Percentiles rank a stretch among this genome's conserved stretches.
Conservation (phyloP, 2,113 vertebrate species). For the Lepisosteus osseus region DNA sequence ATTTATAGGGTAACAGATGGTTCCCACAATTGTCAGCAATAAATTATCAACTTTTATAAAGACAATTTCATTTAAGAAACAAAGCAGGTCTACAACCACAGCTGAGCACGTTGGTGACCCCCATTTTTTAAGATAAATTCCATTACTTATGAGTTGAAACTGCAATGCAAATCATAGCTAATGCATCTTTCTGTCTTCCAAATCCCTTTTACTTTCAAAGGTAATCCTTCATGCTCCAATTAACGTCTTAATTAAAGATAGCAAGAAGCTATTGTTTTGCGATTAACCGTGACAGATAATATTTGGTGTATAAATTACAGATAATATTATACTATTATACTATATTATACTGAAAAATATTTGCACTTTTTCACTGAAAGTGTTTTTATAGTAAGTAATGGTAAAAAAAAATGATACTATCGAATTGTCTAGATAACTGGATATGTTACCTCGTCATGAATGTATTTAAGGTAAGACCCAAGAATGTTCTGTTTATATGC, state of each 20-base stretch:
- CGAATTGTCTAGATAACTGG: too few relatives aligned
- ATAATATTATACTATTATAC: slow-evolving; percentile 44
- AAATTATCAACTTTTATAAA: slow-evolving; percentile 56
- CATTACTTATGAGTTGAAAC: slow-evolving; percentile 56
- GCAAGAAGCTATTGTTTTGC: slow-evolving; percentile 67
- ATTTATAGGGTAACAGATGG: slow-evolving; percentile 51
- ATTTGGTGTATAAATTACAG: slow-evolving; percentile 47
- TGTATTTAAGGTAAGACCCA: too few relatives aligned
- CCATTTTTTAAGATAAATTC: slow-evolving; percentile 57
- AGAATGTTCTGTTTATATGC: too few relatives aligned
- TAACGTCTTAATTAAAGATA: slow-evolving; percentile 85
- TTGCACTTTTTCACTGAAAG: too few relatives aligned
- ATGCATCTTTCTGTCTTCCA: slow-evolving; percentile 57
- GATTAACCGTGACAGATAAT: slow-evolving; percentile 58
- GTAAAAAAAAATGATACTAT: too few relatives aligned
- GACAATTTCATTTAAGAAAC: slow-evolving; percentile 51
- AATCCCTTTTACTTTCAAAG: slow-evolving; percentile 70
- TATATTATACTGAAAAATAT: slow-evolving; percentile 31
- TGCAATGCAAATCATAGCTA: slow-evolving; percentile 59
- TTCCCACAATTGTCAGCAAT: slow-evolving; percentile 41
- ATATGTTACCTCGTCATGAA: too few relatives aligned
- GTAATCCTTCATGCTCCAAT: slow-evolving; percentile 78
- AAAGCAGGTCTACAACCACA: slow-evolving; percentile 49
- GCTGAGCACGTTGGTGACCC: slow-evolving; percentile 63
- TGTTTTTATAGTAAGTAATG: too few relatives aligned